Evolutionary conservation across 2,113 vertebrate species (phyloP).

Genomic region (Pelecanus crispus): DNA sequence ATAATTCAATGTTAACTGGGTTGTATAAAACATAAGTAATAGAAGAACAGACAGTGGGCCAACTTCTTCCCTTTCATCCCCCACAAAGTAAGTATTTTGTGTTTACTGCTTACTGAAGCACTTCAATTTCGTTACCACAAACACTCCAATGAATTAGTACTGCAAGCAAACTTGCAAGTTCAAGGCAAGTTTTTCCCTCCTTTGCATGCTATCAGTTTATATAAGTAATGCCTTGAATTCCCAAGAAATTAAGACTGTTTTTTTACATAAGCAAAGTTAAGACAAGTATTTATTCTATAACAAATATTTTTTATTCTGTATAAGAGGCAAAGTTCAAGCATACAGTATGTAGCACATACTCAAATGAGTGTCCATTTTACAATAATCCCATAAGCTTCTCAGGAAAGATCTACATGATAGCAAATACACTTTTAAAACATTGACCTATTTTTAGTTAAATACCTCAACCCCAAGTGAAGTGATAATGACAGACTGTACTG

Average conservation of each 20-base stretch:
- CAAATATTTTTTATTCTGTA: background rate
- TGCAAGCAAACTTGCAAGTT: background rate
- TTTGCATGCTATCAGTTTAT: background rate
- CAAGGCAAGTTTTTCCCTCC: background rate
- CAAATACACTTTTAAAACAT: conserved; percentile 15
- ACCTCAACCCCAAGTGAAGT: background rate
- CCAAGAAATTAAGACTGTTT: background rate
- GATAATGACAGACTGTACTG: background rate
- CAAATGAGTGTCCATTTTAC: conserved; percentile 12
- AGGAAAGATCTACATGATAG: background rate
- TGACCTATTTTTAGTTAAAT: conserved; percentile 36
- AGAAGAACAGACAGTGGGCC: background rate
- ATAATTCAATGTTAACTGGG: background rate
- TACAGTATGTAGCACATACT: background rate
- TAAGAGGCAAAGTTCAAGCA: background rate
- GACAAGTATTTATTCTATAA: background rate
- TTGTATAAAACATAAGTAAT: background rate
- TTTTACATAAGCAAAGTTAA: background rate
- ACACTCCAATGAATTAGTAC: background rate
- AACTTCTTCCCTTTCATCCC: background rate
- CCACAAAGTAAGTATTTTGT: background rate
- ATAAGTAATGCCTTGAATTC: background rate
- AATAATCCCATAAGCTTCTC: conserved; percentile 39
- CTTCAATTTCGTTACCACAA: background rate
- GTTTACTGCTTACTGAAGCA: background rate